Evolutionary conservation across 1,140 invertebrate species (phyloP).

Genomic region (Aphis gossypii): DNA sequence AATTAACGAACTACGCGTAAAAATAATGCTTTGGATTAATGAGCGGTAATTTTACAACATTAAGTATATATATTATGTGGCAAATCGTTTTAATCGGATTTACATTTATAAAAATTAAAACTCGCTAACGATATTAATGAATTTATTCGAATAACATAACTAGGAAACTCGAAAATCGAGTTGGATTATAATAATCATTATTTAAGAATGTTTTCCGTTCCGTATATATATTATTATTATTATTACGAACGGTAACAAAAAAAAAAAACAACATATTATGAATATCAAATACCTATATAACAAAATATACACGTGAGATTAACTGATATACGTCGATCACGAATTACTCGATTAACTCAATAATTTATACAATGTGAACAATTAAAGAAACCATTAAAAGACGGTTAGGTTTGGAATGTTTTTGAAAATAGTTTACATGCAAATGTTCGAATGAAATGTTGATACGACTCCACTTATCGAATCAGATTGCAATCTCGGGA

Average conservation of each 20-base stretch:
- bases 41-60: neutral
- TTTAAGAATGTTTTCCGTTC: neutral
- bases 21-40: conserved; percentile 20
- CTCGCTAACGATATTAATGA: neutral
- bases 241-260: neutral
- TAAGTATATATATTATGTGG: neutral
- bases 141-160: neutral
- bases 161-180: conserved; percentile 3
- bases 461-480: neutral
- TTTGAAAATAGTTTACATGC: neutral
- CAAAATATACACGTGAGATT: neutral
- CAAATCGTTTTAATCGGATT: neutral
- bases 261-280: neutral
- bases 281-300: neutral
- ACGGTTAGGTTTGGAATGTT: neutral
- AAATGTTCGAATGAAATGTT: neutral
- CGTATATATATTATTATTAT: neutral
- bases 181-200: neutral
- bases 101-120: conserved; percentile 11
- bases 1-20: neutral
- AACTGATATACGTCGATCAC: neutral
- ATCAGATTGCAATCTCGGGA: neutral
- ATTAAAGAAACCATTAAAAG: neutral
- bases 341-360: neutral
- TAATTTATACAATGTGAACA: neutral